Conservation (phyloP, 2,113 vertebrate genomes). For the Salvelinus namaycush region DNA sequence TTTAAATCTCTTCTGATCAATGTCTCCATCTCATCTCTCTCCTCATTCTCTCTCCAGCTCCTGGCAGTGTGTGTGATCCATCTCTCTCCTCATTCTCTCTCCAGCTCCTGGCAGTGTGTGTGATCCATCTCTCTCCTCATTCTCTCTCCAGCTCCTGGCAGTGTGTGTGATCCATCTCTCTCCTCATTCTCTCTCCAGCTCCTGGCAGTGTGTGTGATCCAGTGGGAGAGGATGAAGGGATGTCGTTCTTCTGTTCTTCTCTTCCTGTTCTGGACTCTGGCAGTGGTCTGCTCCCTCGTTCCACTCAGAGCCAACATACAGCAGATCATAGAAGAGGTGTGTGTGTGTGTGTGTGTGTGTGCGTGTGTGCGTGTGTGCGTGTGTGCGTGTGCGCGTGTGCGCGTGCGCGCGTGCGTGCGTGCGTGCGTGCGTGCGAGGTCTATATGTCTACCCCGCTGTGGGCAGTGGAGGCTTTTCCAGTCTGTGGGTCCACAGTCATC, state of each 20-base stretch:
- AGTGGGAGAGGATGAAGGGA: too few species aligned
- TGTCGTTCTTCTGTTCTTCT: slow-evolving; percentile 62
- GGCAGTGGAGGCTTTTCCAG: slow-evolving; percentile 9
- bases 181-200: slow-evolving; percentile 35
- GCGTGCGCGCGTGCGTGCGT: slow-evolving; percentile 28
- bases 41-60: slow-evolving; percentile 35
- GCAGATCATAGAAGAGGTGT: slow-evolving; percentile 65
- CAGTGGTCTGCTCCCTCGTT: slow-evolving; percentile 67
- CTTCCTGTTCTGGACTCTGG: slow-evolving; percentile 82
- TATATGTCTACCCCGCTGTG: neutral
- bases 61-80: slow-evolving; percentile 67
- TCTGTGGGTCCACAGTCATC: slow-evolving; percentile 5
- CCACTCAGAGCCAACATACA: slow-evolving; percentile 67
- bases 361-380: too few species aligned
- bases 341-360: slow-evolving; percentile 28
- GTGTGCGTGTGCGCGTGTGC: slow-evolving; percentile 53
- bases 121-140: slow-evolving; percentile 29
- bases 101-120: slow-evolving; percentile 68
- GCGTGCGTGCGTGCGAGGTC: neutral
- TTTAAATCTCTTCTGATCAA: too few species aligned
- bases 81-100: neutral
- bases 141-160: slow-evolving; percentile 59
- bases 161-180: slow-evolving; percentile 52
- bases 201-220: slow-evolving; percentile 67
- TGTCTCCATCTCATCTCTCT: too few species aligned